Percentiles rank a stretch among this genome's conserved stretches.
phyloP scores from a whole-genome alignment of 2,113 vertebrate genomes.

The Bombycilla garrulus region DNA sequence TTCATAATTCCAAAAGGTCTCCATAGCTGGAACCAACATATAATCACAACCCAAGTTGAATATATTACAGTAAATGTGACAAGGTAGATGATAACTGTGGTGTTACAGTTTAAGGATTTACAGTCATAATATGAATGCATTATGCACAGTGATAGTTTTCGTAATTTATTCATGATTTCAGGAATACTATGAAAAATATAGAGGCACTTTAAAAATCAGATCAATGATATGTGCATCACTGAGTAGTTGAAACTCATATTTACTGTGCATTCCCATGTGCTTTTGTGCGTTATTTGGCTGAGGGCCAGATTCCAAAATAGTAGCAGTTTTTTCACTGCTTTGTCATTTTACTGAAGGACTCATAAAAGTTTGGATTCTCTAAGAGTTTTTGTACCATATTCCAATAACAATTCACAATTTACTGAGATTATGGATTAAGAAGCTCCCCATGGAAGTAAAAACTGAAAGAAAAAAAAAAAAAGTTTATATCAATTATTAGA shows the following conservation, averaged over 20 bases:
- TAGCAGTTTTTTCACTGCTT: background rate
- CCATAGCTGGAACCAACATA: background rate
- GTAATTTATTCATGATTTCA: slow-evolving; percentile 18
- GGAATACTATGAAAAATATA: background rate
- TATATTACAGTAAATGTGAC: background rate
- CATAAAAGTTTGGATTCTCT: background rate
- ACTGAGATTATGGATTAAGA: background rate
- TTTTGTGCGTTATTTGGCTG: background rate
- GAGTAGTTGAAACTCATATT: background rate
- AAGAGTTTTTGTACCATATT: background rate
- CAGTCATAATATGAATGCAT: background rate
- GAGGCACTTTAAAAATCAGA: background rate
- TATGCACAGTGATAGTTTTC: background rate
- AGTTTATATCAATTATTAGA: background rate
- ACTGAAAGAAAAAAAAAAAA: background rate
- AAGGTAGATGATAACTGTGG: background rate
- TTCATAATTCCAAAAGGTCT: background rate
- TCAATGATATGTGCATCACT: background rate
- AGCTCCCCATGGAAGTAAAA: background rate
- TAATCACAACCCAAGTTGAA: background rate
- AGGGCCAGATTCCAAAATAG: background rate
- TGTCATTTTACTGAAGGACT: background rate
- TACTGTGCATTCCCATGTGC: background rate
- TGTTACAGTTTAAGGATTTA: background rate
- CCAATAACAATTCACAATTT: background rate